Evolutionary conservation across 2,113 vertebrate genomes (phyloP), one percentile per base, ranked within the genome.

Genomic region (Caretta caretta): DNA sequence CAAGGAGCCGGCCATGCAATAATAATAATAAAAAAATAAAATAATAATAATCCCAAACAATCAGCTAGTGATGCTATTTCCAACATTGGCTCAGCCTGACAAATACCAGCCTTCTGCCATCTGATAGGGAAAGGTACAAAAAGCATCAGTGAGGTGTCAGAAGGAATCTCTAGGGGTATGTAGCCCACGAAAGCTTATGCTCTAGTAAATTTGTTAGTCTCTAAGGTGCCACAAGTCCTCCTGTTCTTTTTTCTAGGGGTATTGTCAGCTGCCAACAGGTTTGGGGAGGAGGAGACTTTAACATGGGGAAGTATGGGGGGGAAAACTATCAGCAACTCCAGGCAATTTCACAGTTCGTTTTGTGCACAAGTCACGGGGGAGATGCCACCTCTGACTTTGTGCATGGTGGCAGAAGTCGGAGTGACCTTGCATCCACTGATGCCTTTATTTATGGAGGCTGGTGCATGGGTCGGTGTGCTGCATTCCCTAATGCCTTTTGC

Each of bases 71-170:
- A 62, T 90, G 84, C 90, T 94, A 79, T 82, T 96, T 94, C 89
- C 88, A 97, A 87, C 92, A 88, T 96, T 88, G 92, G 51, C 93
- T 94, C 93, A 95, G 94, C 93, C 93, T 93, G 93, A 97, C 92
- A 96, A 96, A 97, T 96, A 92, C 94, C 94, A 97, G 92, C 50
- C 92, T 96, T 85, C 81, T 93, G 90, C 93, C 94, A 94, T 93
- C 95, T 96, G 96, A 59, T 96, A 94, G 86, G 84, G 56, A 86
- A 93, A 96, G 50, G 78, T 83, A 94, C 53, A 85, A 84, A 95
- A 92, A 94, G 46, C 87, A 87, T 93, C 49, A 50, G 50, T 8
- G 81, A 94, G 91, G 75, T 96, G n/a, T 84, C 86, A 91, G 81
- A 85, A 84, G 53, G 57, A 87, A 88, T 90, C 90, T 51, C 46